Evolutionary conservation across 2,113 vertebrate genomes (phyloP).

Genomic region (Turdus rufiventris): DNA sequence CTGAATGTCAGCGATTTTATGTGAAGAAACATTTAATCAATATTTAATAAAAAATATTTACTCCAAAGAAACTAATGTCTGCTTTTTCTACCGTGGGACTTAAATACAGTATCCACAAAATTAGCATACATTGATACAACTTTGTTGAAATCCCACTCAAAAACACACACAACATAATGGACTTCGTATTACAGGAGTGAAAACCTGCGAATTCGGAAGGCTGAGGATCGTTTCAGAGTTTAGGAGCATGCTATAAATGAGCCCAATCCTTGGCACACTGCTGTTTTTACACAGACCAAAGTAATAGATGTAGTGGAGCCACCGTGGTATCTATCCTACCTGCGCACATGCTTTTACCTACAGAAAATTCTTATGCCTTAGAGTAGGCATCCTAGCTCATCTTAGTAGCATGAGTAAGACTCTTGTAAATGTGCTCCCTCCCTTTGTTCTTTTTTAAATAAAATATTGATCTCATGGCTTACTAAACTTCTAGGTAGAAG

Average conservation of each 20-base stretch:
- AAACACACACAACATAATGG: rapidly evolving
- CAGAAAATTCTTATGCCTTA: neutral
- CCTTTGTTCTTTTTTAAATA: neutral
- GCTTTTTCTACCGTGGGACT: rapidly evolving
- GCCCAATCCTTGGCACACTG: neutral
- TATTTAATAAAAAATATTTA: neutral
- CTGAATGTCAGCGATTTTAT: rapidly evolving
- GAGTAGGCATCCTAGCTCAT: neutral
- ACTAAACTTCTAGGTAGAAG: neutral
- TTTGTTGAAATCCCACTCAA: neutral
- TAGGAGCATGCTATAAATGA: neutral
- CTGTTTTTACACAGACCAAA: neutral
- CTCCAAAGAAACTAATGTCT: neutral
- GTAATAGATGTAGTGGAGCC: rapidly evolving
- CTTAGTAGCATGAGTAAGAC: neutral
- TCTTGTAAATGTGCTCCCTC: neutral
- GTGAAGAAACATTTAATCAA: neutral
- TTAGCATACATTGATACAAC: neutral
- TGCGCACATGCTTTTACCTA: neutral
- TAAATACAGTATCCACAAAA: neutral
- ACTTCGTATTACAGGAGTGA: rapidly evolving
- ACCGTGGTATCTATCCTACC: neutral
- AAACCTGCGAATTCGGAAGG: rapidly evolving
- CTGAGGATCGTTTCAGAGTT: rapidly evolving
- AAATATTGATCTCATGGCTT: neutral